Conservation (phyloP, 2,888 invertebrate species). For the Schrankia costaestrigalis region DNA sequence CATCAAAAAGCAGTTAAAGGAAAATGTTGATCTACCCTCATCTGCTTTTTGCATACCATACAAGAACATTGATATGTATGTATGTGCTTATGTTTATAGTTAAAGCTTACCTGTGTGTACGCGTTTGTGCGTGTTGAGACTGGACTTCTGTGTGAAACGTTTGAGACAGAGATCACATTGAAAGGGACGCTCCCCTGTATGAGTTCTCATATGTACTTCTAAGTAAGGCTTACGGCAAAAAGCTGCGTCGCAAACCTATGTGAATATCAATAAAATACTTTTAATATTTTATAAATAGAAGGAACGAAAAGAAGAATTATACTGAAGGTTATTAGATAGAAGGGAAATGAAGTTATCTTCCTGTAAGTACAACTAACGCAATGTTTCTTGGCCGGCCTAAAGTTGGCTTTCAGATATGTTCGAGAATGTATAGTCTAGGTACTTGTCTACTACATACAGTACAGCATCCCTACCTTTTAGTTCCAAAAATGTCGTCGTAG, state of each 20-base stretch:
- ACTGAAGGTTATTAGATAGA: no score
- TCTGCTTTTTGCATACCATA: constrained; percentile 28
- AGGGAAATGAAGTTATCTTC: no score
- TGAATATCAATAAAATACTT: constrained; percentile 7
- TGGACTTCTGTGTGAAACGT: constrained; percentile 89
- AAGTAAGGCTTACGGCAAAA: constrained; percentile 90
- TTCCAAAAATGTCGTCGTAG: no score
- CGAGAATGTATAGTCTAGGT: no score
- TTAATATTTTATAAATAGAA: neutral
- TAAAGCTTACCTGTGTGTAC: constrained; percentile 83
- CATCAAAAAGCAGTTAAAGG: no score
- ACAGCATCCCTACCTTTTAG: no score
- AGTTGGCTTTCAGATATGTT: no score
- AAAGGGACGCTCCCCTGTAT: constrained; percentile 88
- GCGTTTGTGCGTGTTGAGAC: constrained; percentile 89
- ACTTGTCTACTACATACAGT: no score
- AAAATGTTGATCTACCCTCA: no score
- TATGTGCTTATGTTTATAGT: constrained; percentile 15
- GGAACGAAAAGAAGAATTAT: no score
- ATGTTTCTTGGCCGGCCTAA: no score
- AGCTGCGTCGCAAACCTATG: constrained; percentile 85
- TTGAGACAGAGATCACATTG: constrained; percentile 88
- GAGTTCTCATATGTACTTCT: constrained; percentile 90
- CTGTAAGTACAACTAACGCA: no score
- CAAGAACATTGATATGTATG: constrained; percentile 24